Percentiles rank a stretch among this genome's conserved stretches.
phyloP scores from a whole-genome alignment of 1,140 invertebrate species.

The Daktulosphaira vitifoliae region DNA sequence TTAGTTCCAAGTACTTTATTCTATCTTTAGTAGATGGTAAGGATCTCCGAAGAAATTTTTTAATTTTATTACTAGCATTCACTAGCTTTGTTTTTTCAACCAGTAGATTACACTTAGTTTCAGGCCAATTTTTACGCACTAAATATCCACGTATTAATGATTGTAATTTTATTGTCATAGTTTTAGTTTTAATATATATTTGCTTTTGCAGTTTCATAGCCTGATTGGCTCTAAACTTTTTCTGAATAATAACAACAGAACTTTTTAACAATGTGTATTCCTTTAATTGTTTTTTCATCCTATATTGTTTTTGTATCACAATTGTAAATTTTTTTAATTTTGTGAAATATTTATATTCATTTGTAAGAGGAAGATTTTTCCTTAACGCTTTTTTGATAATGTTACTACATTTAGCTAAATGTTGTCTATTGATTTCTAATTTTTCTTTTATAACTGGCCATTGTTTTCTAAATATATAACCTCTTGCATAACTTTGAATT shows the following conservation, averaged over 20 bases:
- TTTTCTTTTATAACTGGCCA: background rate
- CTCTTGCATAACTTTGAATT: slow-evolving; percentile 46
- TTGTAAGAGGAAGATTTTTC: slow-evolving; percentile 1
- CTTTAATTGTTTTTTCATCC: slow-evolving; percentile 23
- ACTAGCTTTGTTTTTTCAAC: background rate
- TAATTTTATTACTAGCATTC: slow-evolving; percentile 12
- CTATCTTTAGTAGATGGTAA: slow-evolving; percentile 41
- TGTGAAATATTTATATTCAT: slow-evolving; percentile 39
- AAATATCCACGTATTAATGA: slow-evolving; percentile 16
- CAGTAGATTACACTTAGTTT: background rate
- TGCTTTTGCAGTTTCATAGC: slow-evolving; percentile 41
- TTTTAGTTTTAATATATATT: slow-evolving; percentile 41
- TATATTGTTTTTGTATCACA: slow-evolving; percentile 34
- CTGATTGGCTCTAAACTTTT: slow-evolving; percentile 48
- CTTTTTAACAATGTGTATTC: slow-evolving; percentile 14
- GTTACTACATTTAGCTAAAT: background rate
- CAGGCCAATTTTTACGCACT: background rate
- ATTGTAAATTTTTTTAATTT: slow-evolving; percentile 44
- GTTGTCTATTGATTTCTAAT: background rate
- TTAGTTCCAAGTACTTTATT: slow-evolving; percentile 36
- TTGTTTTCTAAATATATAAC: slow-evolving; percentile 40
- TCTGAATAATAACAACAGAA: slow-evolving; percentile 45
- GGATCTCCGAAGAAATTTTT: slow-evolving; percentile 42
- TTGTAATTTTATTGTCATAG: slow-evolving; percentile 40
- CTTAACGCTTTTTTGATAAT: slow-evolving; percentile 35